Evolutionary conservation across 2,797 vertebrate genomes (phyloP).

Genomic region (Hemitrygon akajei): DNA sequence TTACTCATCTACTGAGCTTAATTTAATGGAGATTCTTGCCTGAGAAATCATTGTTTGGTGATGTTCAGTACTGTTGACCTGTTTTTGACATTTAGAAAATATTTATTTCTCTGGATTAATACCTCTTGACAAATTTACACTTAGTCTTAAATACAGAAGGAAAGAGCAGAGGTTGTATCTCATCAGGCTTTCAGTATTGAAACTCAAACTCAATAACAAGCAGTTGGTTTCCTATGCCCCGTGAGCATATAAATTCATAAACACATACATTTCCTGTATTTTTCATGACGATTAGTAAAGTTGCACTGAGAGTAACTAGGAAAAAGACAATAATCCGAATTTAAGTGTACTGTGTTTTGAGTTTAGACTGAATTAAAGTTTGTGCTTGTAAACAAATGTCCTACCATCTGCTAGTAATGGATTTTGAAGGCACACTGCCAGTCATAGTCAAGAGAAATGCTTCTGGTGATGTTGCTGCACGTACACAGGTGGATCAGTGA

Average conservation of each 20-base stretch:
- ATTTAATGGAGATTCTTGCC: too few relatives aligned
- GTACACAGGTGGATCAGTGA: background rate
- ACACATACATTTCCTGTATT: background rate
- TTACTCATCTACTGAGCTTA: too few relatives aligned
- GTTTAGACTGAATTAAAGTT: background rate
- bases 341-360: background rate
- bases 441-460: background rate
- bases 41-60: too few relatives aligned
- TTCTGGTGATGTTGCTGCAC: background rate
- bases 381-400: constrained; percentile 3
- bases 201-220: too few relatives aligned
- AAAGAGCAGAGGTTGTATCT: too few relatives aligned
- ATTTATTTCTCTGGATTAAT: too few relatives aligned
- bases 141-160: too few relatives aligned
- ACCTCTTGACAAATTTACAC: too few relatives aligned
- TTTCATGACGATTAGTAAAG: background rate
- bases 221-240: too few relatives aligned
- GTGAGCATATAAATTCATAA: background rate
- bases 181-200: too few relatives aligned
- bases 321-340: background rate
- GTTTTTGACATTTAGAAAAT: too few relatives aligned
- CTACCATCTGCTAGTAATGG: constrained; percentile 11
- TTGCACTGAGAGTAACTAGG: background rate
- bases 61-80: too few relatives aligned
- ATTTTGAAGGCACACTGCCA: background rate